Percentiles rank a stretch among this genome's conserved stretches.
Conservation (phyloP, 2,888 invertebrate species). For the Isotomurus palustris region DNA sequence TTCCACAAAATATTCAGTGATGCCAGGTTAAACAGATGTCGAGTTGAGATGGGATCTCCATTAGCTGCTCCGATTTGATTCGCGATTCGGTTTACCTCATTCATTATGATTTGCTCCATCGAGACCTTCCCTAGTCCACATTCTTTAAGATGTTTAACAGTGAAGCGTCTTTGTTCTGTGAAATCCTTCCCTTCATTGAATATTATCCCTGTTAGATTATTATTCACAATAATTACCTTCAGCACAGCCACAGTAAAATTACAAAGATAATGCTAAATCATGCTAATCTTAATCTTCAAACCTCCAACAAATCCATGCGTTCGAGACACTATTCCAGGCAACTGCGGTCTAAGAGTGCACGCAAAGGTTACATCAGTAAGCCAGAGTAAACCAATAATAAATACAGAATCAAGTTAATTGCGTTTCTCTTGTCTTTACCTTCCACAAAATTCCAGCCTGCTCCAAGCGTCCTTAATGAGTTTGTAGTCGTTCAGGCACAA, state of each 20-base stretch:
- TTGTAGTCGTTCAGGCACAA: constrained; percentile 30
- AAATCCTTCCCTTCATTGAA: constrained; percentile 33
- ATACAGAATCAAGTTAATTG: too few species aligned
- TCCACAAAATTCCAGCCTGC: constrained; percentile 23
- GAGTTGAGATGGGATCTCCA: constrained; percentile 18
- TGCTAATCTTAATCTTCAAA: background rate
- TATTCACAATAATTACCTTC: background rate
- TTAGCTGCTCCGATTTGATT: background rate
- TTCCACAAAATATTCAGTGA: constrained; percentile 32
- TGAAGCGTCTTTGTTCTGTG: constrained; percentile 22
- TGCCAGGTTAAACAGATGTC: constrained; percentile 34
- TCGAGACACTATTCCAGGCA: constrained; percentile 18
- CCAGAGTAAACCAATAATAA: too few species aligned
- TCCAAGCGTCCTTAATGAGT: constrained; percentile 28
- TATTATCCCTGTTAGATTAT: constrained; percentile 22
- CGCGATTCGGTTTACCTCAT: constrained; percentile 15
- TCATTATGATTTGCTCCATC: constrained; percentile 25
- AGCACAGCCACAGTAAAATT: background rate
- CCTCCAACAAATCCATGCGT: constrained; percentile 26
- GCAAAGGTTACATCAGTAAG: too few species aligned
- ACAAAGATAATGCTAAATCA: background rate
- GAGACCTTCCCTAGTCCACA: constrained; percentile 18
- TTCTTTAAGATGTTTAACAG: constrained; percentile 16
- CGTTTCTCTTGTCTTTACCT: too few species aligned
- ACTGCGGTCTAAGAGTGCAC: too few species aligned